These are phyloP conservation scores for Galeruca laticollis DNA, from an alignment of 2,888 invertebrate species.

Conservation along the genomic window DNA sequence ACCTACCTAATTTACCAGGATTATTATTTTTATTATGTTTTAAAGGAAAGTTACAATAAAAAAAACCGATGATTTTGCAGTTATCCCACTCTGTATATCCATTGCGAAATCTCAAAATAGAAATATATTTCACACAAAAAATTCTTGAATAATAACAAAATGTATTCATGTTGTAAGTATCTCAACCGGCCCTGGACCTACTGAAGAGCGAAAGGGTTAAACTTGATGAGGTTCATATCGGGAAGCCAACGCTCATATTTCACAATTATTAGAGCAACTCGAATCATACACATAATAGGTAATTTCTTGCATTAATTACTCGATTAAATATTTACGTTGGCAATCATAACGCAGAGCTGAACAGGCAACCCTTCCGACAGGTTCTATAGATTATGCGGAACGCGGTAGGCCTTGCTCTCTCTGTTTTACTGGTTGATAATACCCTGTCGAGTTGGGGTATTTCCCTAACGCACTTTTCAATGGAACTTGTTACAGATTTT, in stretches of 20 bases:
- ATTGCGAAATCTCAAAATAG: too few relatives aligned
- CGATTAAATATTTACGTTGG: slow-evolving; percentile 68
- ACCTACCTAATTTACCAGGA: too few relatives aligned
- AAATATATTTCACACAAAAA: too few relatives aligned
- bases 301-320: slow-evolving; percentile 70
- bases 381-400: slow-evolving; percentile 66
- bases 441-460: slow-evolving; percentile 56
- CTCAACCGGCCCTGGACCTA: slow-evolving; percentile 31
- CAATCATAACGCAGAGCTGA: slow-evolving; percentile 67
- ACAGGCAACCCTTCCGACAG: slow-evolving; percentile 64
- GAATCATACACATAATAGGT: slow-evolving; percentile 69
- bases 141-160: not conserved
- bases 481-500: slow-evolving; percentile 56
- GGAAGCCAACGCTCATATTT: slow-evolving; percentile 62
- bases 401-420: slow-evolving; percentile 14
- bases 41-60: too few relatives aligned
- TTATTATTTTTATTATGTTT: too few relatives aligned
- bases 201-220: slow-evolving; percentile 36
- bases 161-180: not conserved
- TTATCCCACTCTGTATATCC: too few relatives aligned
- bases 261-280: slow-evolving; percentile 67
- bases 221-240: slow-evolving; percentile 41
- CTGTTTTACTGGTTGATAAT: slow-evolving; percentile 57
- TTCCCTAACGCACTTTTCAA: slow-evolving; percentile 63
- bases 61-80: too few relatives aligned